phyloP scores from a whole-genome alignment of 1,140 invertebrate genomes.

The Sminthurides bifidus region DNA sequence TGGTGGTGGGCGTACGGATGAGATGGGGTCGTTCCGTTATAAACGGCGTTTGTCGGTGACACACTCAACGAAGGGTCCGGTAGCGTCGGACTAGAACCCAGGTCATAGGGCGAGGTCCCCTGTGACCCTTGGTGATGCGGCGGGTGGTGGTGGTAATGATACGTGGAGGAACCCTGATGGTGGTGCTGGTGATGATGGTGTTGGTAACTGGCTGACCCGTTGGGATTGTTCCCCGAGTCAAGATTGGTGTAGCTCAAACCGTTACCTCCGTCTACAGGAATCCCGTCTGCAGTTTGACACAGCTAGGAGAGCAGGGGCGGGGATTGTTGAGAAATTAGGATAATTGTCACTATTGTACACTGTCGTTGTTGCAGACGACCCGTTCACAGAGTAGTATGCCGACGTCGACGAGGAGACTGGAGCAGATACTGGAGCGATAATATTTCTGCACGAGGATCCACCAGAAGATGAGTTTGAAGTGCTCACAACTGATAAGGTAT shows the following conservation, averaged over 20 bases:
- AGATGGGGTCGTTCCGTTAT: constrained; percentile 2
- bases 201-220: background rate
- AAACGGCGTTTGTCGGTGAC: constrained; percentile 23
- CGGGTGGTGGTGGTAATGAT: background rate
- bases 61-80: constrained; percentile 22
- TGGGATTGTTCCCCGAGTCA: constrained; percentile 46
- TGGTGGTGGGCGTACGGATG: background rate
- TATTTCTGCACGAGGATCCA: too few relatives aligned
- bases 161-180: background rate
- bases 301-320: background rate
- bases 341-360: constrained; percentile 4
- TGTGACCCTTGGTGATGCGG: constrained; percentile 9
- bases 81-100: constrained; percentile 28
- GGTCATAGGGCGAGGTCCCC: constrained; percentile 24
- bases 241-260: constrained; percentile 81
- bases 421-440: too few relatives aligned
- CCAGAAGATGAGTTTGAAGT: too few relatives aligned
- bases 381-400: constrained; percentile 1
- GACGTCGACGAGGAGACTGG: background rate
- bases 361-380: background rate
- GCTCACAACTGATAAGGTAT: too few relatives aligned
- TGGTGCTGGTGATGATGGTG: constrained; percentile 1
- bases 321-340: constrained; percentile 1
- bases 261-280: constrained; percentile 68
- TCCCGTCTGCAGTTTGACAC: constrained; percentile 19